phyloP scores from a whole-genome alignment of 2,797 vertebrate genomes.

The Lycodopsis pacificus region DNA sequence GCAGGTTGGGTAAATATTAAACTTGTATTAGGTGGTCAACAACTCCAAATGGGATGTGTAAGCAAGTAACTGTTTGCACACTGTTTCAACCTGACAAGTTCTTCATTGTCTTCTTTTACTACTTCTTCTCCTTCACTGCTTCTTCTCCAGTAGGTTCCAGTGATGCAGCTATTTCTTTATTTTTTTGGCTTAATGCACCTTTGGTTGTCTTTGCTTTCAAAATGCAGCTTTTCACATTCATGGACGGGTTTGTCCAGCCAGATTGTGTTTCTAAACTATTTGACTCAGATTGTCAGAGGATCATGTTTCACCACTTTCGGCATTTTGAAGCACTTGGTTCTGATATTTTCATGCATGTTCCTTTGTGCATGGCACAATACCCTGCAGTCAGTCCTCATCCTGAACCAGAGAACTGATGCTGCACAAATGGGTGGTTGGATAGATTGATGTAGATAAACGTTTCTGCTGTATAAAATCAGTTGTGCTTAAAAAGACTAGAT shows the following conservation, averaged over 20 bases:
- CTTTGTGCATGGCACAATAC: not conserved
- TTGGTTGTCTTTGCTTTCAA: not conserved
- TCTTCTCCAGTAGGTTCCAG: not conserved
- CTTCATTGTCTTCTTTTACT: not conserved
- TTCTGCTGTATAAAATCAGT: not conserved
- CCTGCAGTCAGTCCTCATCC: not conserved
- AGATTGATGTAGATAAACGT: not conserved
- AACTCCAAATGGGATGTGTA: not conserved
- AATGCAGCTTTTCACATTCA: not conserved
- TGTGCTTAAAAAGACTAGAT: not conserved
- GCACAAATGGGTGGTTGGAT: not conserved
- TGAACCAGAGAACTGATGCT: conserved; percentile 10
- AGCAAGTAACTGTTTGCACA: not conserved
- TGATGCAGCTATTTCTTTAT: not conserved
- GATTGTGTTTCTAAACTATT: conserved; percentile 17
- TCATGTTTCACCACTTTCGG: not conserved
- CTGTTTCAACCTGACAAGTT: not conserved
- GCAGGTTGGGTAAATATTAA: not conserved
- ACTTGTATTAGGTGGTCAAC: not conserved
- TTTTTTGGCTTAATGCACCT: not conserved
- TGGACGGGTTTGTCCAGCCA: not conserved
- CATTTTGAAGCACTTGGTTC: not conserved
- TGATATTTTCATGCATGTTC: not conserved
- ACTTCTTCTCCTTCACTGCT: not conserved
- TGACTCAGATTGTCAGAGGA: conserved; percentile 1